Evolutionary conservation across 2,888 invertebrate species (phyloP).

Genomic region (Mayetiola destructor): DNA sequence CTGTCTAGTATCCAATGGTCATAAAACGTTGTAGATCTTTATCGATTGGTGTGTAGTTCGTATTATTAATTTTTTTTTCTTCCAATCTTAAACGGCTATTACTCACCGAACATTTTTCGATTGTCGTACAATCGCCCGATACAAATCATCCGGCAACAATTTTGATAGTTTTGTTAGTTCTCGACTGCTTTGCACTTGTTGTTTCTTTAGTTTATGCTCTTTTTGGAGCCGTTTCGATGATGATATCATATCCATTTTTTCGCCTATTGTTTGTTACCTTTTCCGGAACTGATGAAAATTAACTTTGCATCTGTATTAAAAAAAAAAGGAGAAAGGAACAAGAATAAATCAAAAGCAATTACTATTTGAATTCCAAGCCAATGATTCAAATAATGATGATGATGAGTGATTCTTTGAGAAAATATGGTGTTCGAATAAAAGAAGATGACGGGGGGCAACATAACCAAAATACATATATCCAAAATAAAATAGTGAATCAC

Average conservation of each 20-base stretch:
- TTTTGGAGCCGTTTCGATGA: background rate
- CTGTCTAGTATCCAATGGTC: too few relatives aligned
- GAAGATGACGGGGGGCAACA: too few relatives aligned
- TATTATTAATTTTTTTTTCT: too few relatives aligned
- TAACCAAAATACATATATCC: too few relatives aligned
- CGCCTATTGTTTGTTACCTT: background rate
- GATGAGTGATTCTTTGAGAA: background rate
- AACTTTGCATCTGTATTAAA: background rate
- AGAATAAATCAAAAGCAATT: background rate
- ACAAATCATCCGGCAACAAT: slow-evolving; percentile 1
- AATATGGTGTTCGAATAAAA: too few relatives aligned
- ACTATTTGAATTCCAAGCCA: too few relatives aligned
- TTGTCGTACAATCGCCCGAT: background rate
- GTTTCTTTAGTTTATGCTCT: background rate
- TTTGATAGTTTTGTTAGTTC: background rate
- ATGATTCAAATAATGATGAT: background rate
- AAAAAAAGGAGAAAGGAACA: background rate
- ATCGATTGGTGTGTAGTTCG: too few relatives aligned
- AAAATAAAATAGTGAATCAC: too few relatives aligned
- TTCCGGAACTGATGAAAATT: background rate
- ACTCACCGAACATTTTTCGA: background rate
- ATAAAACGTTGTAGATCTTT: too few relatives aligned
- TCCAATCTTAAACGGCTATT: too few relatives aligned
- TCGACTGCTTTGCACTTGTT: too few relatives aligned
- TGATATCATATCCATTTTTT: background rate